These are phyloP conservation scores for Zaprionus capensis DNA, from an alignment of 1,140 invertebrate genomes.

Conservation along the genomic window DNA sequence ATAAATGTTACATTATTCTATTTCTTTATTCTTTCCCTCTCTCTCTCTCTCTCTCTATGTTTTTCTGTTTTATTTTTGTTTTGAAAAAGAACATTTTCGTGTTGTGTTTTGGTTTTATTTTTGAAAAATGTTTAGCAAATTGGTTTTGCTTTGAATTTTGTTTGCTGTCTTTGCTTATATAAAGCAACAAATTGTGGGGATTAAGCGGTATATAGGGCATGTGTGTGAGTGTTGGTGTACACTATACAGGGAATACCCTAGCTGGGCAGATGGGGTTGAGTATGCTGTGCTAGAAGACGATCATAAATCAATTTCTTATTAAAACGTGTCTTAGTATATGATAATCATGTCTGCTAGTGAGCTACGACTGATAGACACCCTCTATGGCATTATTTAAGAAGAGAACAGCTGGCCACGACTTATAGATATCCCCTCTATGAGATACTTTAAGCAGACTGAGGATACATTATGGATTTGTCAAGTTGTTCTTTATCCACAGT, in stretches of 20 bases:
- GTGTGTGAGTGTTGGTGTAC: background rate
- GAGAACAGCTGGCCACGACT: background rate
- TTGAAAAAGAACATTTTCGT: slow-evolving; percentile 15
- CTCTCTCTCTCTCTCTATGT: background rate
- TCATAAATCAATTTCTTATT: background rate
- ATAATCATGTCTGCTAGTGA: too few relatives aligned
- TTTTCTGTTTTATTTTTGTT: slow-evolving; percentile 1
- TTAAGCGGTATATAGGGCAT: background rate
- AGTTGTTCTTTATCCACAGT: background rate
- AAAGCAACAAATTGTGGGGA: slow-evolving; percentile 11
- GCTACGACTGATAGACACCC: background rate
- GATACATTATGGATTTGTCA: too few relatives aligned
- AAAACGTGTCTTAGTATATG: background rate
- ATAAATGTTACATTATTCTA: background rate
- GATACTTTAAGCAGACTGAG: background rate
- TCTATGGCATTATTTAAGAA: background rate
- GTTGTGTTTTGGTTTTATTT: slow-evolving; percentile 3
- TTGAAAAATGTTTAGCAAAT: slow-evolving; percentile 67
- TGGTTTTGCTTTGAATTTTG: slow-evolving; percentile 31
- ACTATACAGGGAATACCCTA: background rate
- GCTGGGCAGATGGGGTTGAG: background rate
- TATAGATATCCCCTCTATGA: background rate
- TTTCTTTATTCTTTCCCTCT: background rate
- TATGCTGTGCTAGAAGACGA: background rate
- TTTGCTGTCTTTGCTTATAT: slow-evolving; percentile 16